These are phyloP conservation scores for Nomada lathburiana DNA, from an alignment of 2,888 invertebrate genomes.

Conservation along the genomic window DNA sequence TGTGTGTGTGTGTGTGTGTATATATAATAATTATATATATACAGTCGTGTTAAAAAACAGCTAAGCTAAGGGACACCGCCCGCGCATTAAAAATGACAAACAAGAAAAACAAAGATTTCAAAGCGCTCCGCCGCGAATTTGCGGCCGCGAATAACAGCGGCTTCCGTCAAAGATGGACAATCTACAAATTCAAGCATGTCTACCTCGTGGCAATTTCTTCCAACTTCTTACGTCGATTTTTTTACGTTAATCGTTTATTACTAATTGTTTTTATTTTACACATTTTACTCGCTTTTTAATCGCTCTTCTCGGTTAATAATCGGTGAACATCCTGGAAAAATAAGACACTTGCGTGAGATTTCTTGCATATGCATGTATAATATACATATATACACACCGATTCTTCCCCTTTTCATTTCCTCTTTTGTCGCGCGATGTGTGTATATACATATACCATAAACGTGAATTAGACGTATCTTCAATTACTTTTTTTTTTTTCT, in stretches of 20 bases:
- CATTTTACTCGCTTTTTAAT: conserved; percentile 22
- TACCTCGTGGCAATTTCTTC: conserved; percentile 69
- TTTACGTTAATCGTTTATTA: conserved; percentile 17
- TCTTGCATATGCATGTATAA: conserved; percentile 76
- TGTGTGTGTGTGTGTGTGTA: neutral
- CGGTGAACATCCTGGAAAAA: conserved; percentile 77
- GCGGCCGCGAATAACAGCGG: conserved; percentile 8
- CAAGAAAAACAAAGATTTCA: neutral
- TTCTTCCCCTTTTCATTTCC: conserved; percentile 42
- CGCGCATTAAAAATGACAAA: conserved; percentile 9
- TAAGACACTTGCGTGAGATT: conserved; percentile 81
- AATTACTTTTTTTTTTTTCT: conserved; percentile 60
- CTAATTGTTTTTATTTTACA: conserved; percentile 2
- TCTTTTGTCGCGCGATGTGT: conserved; percentile 61
- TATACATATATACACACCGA: conserved; percentile 75
- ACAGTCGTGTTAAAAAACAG: conserved; percentile 9
- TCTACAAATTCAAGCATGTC: conserved; percentile 9
- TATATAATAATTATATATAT: too few species aligned
- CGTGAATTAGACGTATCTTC: conserved; percentile 76
- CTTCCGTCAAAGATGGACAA: neutral
- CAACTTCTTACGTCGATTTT: conserved; percentile 55
- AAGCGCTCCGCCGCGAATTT: conserved; percentile 26
- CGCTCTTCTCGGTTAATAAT: conserved; percentile 54
- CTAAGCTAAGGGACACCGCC: conserved; percentile 20
- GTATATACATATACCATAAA: conserved; percentile 72